These are phyloP conservation scores for Stenotaenia linearis DNA, from an alignment of 2,888 invertebrate species.

Conservation along the genomic window DNA sequence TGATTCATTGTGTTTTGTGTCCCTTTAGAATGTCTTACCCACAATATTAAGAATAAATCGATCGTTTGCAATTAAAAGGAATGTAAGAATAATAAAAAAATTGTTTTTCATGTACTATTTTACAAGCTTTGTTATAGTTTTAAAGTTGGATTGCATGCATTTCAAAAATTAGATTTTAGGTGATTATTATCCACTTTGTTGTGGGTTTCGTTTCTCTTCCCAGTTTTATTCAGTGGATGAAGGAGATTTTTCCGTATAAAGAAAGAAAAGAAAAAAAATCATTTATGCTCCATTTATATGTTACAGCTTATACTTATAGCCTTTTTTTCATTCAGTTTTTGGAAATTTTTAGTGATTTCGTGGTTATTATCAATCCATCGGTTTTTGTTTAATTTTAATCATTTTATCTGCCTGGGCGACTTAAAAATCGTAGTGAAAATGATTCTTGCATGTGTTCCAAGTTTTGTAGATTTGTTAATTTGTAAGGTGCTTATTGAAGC, in stretches of 20 bases:
- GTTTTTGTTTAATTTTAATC: neutral
- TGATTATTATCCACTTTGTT: neutral
- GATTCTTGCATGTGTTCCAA: slow-evolving; percentile 28
- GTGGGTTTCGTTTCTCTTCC: neutral
- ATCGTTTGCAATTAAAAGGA: neutral
- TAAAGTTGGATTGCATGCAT: neutral
- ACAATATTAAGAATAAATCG: neutral
- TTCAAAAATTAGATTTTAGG: neutral
- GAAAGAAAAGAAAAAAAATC: neutral
- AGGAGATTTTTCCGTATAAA: neutral
- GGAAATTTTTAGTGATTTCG: no score
- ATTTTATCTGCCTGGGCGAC: neutral
- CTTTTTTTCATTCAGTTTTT: neutral
- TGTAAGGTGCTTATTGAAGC: slow-evolving; percentile 29
- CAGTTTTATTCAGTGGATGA: neutral
- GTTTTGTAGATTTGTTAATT: slow-evolving; percentile 31
- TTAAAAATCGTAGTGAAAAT: neutral
- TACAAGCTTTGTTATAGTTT: neutral
- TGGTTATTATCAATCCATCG: no score
- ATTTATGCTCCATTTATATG: neutral
- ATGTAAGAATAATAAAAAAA: neutral
- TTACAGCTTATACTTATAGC: neutral
- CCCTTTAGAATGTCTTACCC: neutral
- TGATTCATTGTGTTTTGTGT: neutral
- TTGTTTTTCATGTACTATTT: slow-evolving; percentile 10